A percentile compares a stretch with the other conserved stretches of the same genome.
Conservation (phyloP, 2,888 invertebrate species). For the Eupithecia abbreviata region DNA sequence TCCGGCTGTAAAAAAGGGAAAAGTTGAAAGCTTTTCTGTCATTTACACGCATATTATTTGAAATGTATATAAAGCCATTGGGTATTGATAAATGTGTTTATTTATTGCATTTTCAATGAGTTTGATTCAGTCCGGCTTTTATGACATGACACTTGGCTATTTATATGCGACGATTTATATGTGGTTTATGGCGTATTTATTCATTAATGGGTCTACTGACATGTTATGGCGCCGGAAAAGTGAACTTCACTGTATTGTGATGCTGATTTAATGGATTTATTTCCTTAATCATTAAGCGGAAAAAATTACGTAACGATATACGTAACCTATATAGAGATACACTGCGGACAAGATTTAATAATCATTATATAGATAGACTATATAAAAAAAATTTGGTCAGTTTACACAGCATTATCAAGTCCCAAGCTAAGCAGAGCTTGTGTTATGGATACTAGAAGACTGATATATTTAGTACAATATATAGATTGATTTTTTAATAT, state of each 20-base stretch:
- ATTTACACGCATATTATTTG: constrained; percentile 38
- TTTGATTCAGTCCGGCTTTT: constrained; percentile 52
- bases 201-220: constrained; percentile 27
- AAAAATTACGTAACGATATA: neutral
- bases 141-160: constrained; percentile 34
- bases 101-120: constrained; percentile 37
- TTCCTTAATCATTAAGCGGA: constrained; percentile 10
- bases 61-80: constrained; percentile 35
- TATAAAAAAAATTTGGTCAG: too few relatives aligned
- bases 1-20: constrained; percentile 62
- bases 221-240: constrained; percentile 25
- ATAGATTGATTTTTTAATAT: too few relatives aligned
- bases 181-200: constrained; percentile 33
- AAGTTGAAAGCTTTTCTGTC: constrained; percentile 56
- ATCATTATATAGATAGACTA: neutral
- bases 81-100: constrained; percentile 37
- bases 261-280: constrained; percentile 27
- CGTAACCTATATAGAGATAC: neutral
- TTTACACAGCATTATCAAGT: too few relatives aligned
- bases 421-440: too few relatives aligned
- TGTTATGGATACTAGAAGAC: too few relatives aligned
- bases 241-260: constrained; percentile 27
- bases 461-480: too few relatives aligned
- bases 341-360: too few relatives aligned
- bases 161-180: constrained; percentile 27